These are phyloP conservation scores for Drosophila kokeensis DNA, from an alignment of 2,888 invertebrate genomes.

Conservation along the genomic window DNA sequence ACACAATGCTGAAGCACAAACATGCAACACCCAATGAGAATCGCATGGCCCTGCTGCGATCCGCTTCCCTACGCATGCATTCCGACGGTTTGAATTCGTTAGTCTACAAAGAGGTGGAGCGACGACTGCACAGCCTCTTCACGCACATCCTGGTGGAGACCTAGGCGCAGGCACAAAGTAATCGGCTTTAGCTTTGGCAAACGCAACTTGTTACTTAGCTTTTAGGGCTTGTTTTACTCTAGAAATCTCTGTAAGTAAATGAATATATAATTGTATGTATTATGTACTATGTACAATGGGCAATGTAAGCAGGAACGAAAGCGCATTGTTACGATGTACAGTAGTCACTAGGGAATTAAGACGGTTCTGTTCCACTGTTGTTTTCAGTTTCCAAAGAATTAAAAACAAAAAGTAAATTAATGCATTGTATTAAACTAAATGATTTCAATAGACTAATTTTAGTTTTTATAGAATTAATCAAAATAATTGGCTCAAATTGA, in stretches of 20 bases:
- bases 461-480: not conserved
- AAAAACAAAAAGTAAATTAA: not conserved
- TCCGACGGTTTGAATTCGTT: slow-evolving; percentile 89
- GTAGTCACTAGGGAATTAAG: not conserved
- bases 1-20: slow-evolving; percentile 89
- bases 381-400: not conserved
- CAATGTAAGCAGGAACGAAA: slow-evolving; percentile 8
- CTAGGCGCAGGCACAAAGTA: slow-evolving; percentile 44
- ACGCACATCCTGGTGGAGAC: slow-evolving; percentile 88
- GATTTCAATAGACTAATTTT: not conserved
- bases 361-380: not conserved
- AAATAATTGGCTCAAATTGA: not conserved
- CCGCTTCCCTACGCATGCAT: slow-evolving; percentile 86
- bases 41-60: slow-evolving; percentile 85
- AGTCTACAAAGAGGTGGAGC: slow-evolving; percentile 86
- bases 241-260: slow-evolving; percentile 18
- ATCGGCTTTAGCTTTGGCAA: slow-evolving; percentile 33
- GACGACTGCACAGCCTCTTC: slow-evolving; percentile 87
- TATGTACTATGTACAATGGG: not conserved
- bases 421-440: not conserved
- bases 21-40: slow-evolving; percentile 87
- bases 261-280: slow-evolving; percentile 12
- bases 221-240: slow-evolving; percentile 30
- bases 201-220: slow-evolving; percentile 61
- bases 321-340: slow-evolving; percentile 31